These are phyloP conservation scores for Bruchidius siliquastri DNA, from an alignment of 2,888 invertebrate species.

Conservation along the genomic window DNA sequence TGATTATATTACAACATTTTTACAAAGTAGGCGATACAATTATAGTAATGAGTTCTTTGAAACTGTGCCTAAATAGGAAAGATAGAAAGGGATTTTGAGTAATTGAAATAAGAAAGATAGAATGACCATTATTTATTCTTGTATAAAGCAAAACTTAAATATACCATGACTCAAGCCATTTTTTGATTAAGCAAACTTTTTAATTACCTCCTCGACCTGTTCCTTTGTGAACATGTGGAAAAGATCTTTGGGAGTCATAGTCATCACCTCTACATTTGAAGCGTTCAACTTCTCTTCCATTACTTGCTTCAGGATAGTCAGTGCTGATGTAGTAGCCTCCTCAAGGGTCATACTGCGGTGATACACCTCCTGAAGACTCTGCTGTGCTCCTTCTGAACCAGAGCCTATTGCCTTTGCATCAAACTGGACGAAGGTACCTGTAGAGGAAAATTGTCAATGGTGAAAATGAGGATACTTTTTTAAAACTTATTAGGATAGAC, in stretches of 20 bases:
- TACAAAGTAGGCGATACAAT: too few species aligned
- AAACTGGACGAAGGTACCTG: constrained; percentile 96
- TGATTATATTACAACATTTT: too few species aligned
- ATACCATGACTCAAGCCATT: not conserved
- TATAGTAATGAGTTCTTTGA: not conserved
- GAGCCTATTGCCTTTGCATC: constrained; percentile 99
- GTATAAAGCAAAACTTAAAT: not conserved
- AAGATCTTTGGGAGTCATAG: constrained; percentile 76
- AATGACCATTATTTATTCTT: not conserved
- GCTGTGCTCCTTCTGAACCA: constrained; percentile 98
- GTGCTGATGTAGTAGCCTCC: constrained; percentile 86
- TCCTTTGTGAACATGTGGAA: constrained; percentile 90
- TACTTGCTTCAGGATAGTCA: constrained; percentile 96
- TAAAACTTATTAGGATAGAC: too few species aligned
- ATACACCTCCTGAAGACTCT: constrained; percentile 73
- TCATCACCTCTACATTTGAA: constrained; percentile 95
- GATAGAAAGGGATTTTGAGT: not conserved
- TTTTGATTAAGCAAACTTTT: constrained; percentile 33
- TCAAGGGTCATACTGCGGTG: constrained; percentile 86
- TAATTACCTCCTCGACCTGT: constrained; percentile 86
- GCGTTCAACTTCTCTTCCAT: constrained; percentile 99
- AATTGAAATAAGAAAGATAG: not conserved
- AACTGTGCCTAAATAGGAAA: not conserved
- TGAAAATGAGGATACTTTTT: too few species aligned
- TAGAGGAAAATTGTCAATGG: too few species aligned